Evolutionary conservation across 1,140 invertebrate species (phyloP).

Genomic region (Drosophila albomicans): DNA sequence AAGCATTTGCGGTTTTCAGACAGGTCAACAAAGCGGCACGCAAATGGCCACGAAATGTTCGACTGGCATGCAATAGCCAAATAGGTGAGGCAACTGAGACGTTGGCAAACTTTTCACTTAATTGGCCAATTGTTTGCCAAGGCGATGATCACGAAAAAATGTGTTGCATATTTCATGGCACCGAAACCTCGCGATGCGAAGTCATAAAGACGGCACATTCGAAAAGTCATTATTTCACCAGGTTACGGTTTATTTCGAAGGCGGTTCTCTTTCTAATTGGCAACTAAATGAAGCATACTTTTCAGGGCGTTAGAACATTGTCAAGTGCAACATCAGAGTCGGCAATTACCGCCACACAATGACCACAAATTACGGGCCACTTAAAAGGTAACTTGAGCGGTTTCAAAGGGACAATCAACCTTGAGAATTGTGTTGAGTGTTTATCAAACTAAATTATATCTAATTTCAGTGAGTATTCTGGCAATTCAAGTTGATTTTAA

Average conservation of each 20-base stretch:
- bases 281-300: slow-evolving; percentile 36
- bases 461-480: not conserved
- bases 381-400: slow-evolving; percentile 57
- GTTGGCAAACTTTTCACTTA: slow-evolving; percentile 72
- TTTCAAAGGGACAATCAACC: slow-evolving; percentile 4
- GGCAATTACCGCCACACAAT: slow-evolving; percentile 47
- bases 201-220: slow-evolving; percentile 20
- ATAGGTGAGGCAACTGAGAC: not conserved
- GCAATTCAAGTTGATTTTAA: not conserved
- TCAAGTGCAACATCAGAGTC: slow-evolving; percentile 19
- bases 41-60: slow-evolving; percentile 75
- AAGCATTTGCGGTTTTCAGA: slow-evolving; percentile 16
- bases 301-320: slow-evolving; percentile 17
- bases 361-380: slow-evolving; percentile 57
- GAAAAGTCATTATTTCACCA: slow-evolving; percentile 33
- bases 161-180: slow-evolving; percentile 71
- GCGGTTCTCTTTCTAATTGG: slow-evolving; percentile 41
- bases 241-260: slow-evolving; percentile 21
- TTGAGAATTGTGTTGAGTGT: not conserved
- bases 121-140: slow-evolving; percentile 79
- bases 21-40: slow-evolving; percentile 53
- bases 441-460: not conserved
- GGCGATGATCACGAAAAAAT: slow-evolving; percentile 64
- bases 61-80: slow-evolving; percentile 62
- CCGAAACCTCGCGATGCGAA: slow-evolving; percentile 7